Conservation (phyloP, 2,888 invertebrate species). For the Apamea monoglypha region DNA sequence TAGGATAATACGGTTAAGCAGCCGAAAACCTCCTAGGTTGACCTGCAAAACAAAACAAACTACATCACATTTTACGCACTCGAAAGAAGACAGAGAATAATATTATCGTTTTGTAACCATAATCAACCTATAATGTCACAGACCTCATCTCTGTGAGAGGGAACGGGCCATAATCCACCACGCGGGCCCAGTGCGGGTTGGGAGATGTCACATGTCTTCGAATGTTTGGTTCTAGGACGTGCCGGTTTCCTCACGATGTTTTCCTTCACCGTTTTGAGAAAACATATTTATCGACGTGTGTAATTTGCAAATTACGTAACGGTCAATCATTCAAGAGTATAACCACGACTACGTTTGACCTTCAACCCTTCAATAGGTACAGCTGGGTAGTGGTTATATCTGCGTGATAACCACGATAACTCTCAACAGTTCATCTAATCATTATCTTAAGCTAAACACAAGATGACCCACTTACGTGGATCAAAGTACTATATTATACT, state of each 20-base stretch:
- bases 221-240: too few species aligned
- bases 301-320: neutral
- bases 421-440: neutral
- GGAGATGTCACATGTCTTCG: too few species aligned
- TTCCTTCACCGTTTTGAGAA: too few species aligned
- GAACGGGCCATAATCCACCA: too few species aligned
- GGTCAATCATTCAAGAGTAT: slow-evolving; percentile 10
- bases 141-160: too few species aligned
- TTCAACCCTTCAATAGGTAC: neutral
- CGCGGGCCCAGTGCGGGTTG: too few species aligned
- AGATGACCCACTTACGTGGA: neutral
- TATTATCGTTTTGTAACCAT: too few species aligned
- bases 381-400: neutral
- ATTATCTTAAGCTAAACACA: neutral
- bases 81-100: neutral
- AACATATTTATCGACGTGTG: neutral
- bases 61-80: neutral
- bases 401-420: slow-evolving; percentile 18
- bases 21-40: too few species aligned
- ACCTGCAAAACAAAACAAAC: neutral
- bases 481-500: neutral
- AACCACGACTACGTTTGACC: neutral
- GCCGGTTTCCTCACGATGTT: too few species aligned
- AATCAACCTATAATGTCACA: too few species aligned
- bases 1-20: too few species aligned